Conservation (phyloP, 2,797 vertebrate species). For the Alauda arvensis region DNA sequence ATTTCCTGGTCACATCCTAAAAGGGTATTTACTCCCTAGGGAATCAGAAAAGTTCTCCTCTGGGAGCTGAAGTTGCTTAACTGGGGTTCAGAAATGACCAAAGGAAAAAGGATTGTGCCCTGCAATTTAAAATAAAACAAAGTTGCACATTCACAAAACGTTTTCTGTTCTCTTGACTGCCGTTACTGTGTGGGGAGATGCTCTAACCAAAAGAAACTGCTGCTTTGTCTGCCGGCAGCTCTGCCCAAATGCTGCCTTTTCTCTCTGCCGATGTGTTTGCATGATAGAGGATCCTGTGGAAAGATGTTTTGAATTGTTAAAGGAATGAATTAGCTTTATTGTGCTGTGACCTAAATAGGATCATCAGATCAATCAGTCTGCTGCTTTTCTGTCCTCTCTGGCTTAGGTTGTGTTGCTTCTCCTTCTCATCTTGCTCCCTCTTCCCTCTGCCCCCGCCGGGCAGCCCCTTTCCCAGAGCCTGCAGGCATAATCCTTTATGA, state of each 20-base stretch:
- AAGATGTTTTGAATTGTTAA: conserved; percentile 59
- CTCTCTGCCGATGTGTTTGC: conserved; percentile 35
- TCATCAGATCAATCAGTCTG: conserved; percentile 60
- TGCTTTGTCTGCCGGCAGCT: conserved; percentile 27
- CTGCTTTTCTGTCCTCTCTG: conserved; percentile 21
- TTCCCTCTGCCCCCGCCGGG: not conserved
- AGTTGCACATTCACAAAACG: not conserved
- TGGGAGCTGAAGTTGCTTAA: not conserved
- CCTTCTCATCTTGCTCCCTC: conserved; percentile 5
- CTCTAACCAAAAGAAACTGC: not conserved
- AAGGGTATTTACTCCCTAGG: not conserved
- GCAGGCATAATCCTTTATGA: not conserved
- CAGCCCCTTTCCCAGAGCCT: not conserved
- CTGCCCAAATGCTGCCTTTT: conserved; percentile 21
- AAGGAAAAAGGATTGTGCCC: not conserved
- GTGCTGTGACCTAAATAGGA: conserved; percentile 64
- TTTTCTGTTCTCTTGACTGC: not conserved
- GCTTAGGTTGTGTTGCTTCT: conserved; percentile 13
- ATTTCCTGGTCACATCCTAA: not conserved
- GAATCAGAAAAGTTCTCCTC: not conserved
- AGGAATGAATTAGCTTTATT: conserved; percentile 55
- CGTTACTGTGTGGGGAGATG: not conserved
- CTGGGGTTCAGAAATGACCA: not conserved
- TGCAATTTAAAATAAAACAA: not conserved
- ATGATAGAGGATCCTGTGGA: conserved; percentile 43